These are phyloP conservation scores for Eulemur rufifrons DNA, from an alignment of 2,113 vertebrate species.

Conservation along the genomic window DNA sequence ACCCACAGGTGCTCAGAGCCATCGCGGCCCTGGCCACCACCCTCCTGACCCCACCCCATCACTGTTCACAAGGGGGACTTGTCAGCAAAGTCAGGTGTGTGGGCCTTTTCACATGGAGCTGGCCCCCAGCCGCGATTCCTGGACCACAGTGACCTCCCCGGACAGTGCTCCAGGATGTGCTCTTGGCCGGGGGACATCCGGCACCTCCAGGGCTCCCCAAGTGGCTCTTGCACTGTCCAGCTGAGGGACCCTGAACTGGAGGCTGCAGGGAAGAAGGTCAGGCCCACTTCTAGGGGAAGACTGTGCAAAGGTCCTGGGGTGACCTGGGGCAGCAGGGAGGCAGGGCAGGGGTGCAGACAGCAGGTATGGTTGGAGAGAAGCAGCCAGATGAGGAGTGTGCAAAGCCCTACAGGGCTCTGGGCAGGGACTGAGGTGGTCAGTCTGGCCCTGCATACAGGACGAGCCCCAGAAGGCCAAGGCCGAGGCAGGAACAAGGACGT, in stretches of 20 bases:
- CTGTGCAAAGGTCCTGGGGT: not conserved
- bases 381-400: not conserved
- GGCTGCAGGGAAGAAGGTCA: not conserved
- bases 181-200: not conserved
- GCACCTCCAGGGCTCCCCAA: not conserved
- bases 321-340: not conserved
- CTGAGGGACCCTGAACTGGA: not conserved
- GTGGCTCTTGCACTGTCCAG: not conserved
- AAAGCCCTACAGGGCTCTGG: not conserved
- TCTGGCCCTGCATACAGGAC: accelerated
- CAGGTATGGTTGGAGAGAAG: not conserved
- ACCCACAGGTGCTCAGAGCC: not conserved
- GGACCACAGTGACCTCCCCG: not conserved
- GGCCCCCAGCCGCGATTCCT: not conserved
- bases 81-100: not conserved
- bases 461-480: not conserved
- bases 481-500: not conserved
- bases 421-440: not conserved
- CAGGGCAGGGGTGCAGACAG: too few relatives aligned
- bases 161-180: not conserved
- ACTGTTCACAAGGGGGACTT: not conserved
- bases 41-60: not conserved
- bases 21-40: too few relatives aligned
- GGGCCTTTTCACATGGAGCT: not conserved
- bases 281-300: not conserved